Conservation (phyloP, 2,888 invertebrate species). For the Meandrusa payeni region DNA sequence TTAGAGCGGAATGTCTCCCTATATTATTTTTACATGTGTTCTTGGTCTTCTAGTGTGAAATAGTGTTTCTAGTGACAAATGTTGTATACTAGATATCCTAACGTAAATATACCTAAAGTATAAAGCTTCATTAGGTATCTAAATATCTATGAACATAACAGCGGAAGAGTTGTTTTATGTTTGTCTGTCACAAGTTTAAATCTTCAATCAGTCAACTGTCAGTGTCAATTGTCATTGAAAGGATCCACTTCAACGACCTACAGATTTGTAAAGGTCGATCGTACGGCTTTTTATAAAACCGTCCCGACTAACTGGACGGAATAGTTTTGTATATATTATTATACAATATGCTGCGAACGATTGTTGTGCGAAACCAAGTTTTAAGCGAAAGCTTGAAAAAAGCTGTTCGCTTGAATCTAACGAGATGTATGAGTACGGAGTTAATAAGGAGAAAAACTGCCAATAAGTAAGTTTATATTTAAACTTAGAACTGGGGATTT, state of each 20-base stretch:
- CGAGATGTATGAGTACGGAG: conserved; percentile 82
- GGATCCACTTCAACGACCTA: conserved; percentile 58
- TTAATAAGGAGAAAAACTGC: conserved; percentile 82
- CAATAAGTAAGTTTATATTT: conserved; percentile 73
- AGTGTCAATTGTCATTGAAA: conserved; percentile 27
- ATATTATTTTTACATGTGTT: too few species aligned
- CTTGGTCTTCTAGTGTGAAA: too few species aligned
- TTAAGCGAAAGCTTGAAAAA: conserved; percentile 83
- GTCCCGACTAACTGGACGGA: conserved; percentile 67
- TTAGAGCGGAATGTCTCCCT: too few species aligned
- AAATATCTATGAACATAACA: too few species aligned
- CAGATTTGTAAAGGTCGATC: conserved; percentile 73
- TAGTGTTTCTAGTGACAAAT: too few species aligned
- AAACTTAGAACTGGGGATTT: conserved; percentile 26
- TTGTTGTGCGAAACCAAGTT: conserved; percentile 85
- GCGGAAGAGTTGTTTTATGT: too few species aligned
- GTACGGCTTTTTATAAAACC: conserved; percentile 51
- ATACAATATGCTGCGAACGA: conserved; percentile 86
- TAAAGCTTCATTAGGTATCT: too few species aligned
- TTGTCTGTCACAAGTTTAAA: too few species aligned
- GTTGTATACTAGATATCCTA: too few species aligned
- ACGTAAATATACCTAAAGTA: too few species aligned
- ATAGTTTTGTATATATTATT: conserved; percentile 44
- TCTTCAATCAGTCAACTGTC: conserved; percentile 22
- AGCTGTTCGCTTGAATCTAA: conserved; percentile 78